These are phyloP conservation scores for Erethizon dorsatum DNA, from an alignment of 2,797 vertebrate genomes.

Conservation along the genomic window DNA sequence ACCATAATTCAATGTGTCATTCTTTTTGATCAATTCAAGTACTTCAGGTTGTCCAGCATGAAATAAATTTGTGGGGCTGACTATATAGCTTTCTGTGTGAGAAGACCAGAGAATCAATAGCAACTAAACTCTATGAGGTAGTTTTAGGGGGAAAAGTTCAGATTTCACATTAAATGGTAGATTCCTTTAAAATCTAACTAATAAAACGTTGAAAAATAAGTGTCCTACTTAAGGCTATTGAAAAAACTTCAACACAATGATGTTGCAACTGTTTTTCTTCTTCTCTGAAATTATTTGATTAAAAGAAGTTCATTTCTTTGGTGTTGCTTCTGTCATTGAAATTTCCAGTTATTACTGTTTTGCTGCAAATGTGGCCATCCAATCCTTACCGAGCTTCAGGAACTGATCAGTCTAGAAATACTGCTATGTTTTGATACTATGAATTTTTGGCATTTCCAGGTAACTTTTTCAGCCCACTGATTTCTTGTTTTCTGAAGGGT, in stretches of 20 bases:
- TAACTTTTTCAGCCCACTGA: background rate
- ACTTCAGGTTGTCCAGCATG: slow-evolving; percentile 53
- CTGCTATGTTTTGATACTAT: background rate
- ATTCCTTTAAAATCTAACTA: slow-evolving; percentile 31
- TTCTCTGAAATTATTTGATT: background rate
- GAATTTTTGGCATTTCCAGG: background rate
- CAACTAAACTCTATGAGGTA: background rate
- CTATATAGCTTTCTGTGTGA: background rate
- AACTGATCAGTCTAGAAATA: slow-evolving; percentile 16
- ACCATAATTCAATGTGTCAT: slow-evolving; percentile 12
- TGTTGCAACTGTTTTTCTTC: background rate
- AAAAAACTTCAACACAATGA: background rate
- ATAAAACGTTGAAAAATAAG: background rate
- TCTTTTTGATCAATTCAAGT: slow-evolving; percentile 39
- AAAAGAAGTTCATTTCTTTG: background rate
- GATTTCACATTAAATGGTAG: background rate
- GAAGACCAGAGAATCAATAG: slow-evolving; percentile 41
- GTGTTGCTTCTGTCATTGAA: background rate
- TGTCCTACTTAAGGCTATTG: background rate
- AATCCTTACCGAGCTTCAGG: background rate
- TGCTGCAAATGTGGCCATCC: background rate
- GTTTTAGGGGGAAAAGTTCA: background rate
- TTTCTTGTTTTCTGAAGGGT: background rate
- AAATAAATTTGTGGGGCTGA: slow-evolving; percentile 35
- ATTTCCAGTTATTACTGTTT: background rate